A percentile compares a stretch with the other conserved stretches of the same genome.
Conservation (phyloP, 2,888 invertebrate species). For the Calephelis perditalis region DNA sequence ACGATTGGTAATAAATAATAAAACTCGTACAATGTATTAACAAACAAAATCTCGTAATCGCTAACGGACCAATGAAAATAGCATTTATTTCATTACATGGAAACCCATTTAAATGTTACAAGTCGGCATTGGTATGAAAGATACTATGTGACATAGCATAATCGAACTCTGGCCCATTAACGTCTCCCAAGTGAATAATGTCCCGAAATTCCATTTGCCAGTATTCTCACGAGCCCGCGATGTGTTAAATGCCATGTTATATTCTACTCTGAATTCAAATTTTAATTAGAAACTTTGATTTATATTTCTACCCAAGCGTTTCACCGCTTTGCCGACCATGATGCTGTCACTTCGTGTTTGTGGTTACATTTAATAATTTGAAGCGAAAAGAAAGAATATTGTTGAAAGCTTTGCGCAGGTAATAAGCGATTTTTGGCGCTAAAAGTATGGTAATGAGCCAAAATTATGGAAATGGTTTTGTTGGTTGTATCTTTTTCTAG, state of each 20-base stretch:
- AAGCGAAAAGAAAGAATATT: neutral
- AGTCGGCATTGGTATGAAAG: slow-evolving; percentile 19
- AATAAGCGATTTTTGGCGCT: neutral
- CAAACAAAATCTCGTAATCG: neutral
- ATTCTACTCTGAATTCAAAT: slow-evolving; percentile 20
- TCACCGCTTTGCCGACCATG: slow-evolving; percentile 8
- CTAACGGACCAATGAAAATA: slow-evolving; percentile 1
- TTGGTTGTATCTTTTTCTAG: neutral
- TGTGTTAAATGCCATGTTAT: slow-evolving; percentile 28
- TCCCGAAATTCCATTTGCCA: slow-evolving; percentile 36
- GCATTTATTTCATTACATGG: slow-evolving; percentile 7
- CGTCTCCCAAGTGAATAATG: slow-evolving; percentile 47
- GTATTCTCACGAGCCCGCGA: slow-evolving; percentile 39
- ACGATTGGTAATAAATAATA: no score
- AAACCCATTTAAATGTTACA: slow-evolving; percentile 17
- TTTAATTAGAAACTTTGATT: slow-evolving; percentile 19
- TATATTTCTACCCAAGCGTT: slow-evolving; percentile 10
- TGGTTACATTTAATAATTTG: slow-evolving; percentile 3
- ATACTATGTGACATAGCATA: slow-evolving; percentile 33
- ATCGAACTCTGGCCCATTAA: slow-evolving; percentile 45
- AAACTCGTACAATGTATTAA: neutral
- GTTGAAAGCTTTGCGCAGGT: neutral
- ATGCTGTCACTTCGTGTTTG: slow-evolving; percentile 20
- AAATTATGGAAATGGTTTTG: neutral
- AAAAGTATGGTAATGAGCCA: slow-evolving; percentile 9